phyloP scores from a whole-genome alignment of 2,888 invertebrate genomes.

The Coecobrya sp. region DNA sequence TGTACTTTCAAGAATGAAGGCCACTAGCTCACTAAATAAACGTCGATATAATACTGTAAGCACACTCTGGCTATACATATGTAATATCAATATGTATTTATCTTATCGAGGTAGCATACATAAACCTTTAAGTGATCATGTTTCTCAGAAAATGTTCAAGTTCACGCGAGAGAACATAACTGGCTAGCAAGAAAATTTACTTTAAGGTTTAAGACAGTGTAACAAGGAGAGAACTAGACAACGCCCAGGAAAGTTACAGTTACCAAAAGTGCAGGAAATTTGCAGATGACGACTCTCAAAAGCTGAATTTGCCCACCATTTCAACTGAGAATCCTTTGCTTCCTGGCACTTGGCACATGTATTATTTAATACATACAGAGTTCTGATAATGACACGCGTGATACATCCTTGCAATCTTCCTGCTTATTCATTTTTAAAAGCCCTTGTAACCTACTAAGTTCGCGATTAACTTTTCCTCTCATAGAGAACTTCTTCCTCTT shows the following conservation, averaged over 20 bases:
- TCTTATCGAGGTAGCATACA: too few relatives aligned
- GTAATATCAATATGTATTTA: too few relatives aligned
- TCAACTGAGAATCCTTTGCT: slow-evolving; percentile 38
- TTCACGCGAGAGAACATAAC: background rate
- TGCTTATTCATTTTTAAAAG: slow-evolving; percentile 66
- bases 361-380: slow-evolving; percentile 47
- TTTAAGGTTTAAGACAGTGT: background rate
- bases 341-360: slow-evolving; percentile 52
- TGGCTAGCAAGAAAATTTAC: background rate
- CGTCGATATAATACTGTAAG: background rate
- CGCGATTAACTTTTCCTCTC: slow-evolving; percentile 15
- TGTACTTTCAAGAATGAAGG: background rate
- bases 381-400: slow-evolving; percentile 20
- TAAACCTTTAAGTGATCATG: background rate
- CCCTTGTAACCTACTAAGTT: slow-evolving; percentile 52
- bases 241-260: background rate
- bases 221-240: background rate
- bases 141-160: background rate
- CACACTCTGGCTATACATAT: too few relatives aligned
- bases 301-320: slow-evolving; percentile 24
- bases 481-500: background rate
- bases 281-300: slow-evolving; percentile 9
- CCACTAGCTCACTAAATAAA: background rate
- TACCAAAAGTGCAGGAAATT: background rate
- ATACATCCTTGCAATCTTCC: slow-evolving; percentile 56